Conservation (phyloP, 2,113 vertebrate genomes). For the Phycodurus eques region DNA sequence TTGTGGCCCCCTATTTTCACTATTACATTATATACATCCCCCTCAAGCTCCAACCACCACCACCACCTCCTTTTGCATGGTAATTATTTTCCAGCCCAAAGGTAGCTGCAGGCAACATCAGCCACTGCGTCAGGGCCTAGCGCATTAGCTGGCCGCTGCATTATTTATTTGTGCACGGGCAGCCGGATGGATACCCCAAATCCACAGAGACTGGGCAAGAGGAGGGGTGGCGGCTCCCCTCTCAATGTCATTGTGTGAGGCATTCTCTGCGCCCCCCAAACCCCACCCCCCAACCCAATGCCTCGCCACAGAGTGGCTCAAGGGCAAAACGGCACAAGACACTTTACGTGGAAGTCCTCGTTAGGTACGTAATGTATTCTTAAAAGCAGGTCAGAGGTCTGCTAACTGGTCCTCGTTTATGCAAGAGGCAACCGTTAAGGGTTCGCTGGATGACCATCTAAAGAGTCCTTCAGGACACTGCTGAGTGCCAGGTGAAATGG, state of each 20-base stretch:
- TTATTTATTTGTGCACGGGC: slow-evolving; percentile 77
- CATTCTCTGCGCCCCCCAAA: slow-evolving; percentile 27
- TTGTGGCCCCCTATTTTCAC: slow-evolving; percentile 73
- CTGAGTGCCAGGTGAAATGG: slow-evolving; percentile 32
- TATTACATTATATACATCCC: slow-evolving; percentile 69
- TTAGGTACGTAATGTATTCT: slow-evolving; percentile 61
- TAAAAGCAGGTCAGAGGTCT: slow-evolving; percentile 47
- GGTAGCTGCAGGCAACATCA: slow-evolving; percentile 79
- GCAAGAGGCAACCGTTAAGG: slow-evolving; percentile 50
- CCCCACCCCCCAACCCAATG: slow-evolving; percentile 29
- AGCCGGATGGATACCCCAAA: slow-evolving; percentile 70
- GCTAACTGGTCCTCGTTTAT: slow-evolving; percentile 51
- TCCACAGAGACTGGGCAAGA: slow-evolving; percentile 58
- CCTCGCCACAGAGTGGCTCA: slow-evolving; percentile 55
- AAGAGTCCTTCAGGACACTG: slow-evolving; percentile 45
- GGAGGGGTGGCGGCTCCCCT: slow-evolving; percentile 16
- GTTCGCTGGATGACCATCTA: slow-evolving; percentile 43
- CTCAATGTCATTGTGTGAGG: slow-evolving; percentile 71
- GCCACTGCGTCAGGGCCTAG: slow-evolving; percentile 71
- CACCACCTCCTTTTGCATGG: slow-evolving; percentile 68
- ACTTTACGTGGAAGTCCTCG: slow-evolving; percentile 52
- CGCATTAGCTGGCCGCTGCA: slow-evolving; percentile 78
- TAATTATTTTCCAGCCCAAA: slow-evolving; percentile 83
- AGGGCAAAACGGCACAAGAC: slow-evolving; percentile 62
- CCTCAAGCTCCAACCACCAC: slow-evolving; percentile 27